Evolutionary conservation across 1,140 invertebrate genomes (phyloP), one percentile per base, ranked within the genome.

Genomic region (Chelonus insularis): DNA sequence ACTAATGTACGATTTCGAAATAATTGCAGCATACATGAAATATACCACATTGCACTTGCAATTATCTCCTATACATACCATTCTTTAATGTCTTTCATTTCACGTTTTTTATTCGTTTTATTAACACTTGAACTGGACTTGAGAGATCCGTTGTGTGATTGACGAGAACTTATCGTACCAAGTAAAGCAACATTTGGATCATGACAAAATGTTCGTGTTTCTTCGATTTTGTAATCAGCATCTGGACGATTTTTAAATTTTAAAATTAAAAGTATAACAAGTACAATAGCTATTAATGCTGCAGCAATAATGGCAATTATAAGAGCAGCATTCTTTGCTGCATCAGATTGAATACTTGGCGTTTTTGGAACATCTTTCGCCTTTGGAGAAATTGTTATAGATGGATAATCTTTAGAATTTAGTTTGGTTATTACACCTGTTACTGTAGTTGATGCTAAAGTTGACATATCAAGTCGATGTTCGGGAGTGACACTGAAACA

Each of bases 11-110:
- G n/a, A n/a, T n/a, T n/a, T n/a, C n/a, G n/a, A n/a, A n/a, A n/a
- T n/a, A n/a, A n/a, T n/a, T n/a, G n/a, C n/a, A n/a, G n/a, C n/a
- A n/a, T n/a, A n/a, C n/a, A n/a, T n/a, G n/a, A n/a, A n/a, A n/a
- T n/a, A n/a, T n/a, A n/a, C n/a, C n/a, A n/a, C n/a, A n/a, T n/a
- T n/a, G n/a, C n/a, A n/a, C n/a, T n/a, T n/a, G n/a, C n/a, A n/a
- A n/a, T n/a, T n/a, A n/a, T n/a, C n/a, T n/a, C n/a, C n/a, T 88
- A 94, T 76, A 95, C 93, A 77, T 95, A 95, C 93, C 93, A 95
- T 82, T 95, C 93, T 86, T 95, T 95, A 65, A 95, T 90, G 77
- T 94, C 91, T 85, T 93, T 93, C 63, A 87, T 85, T 82, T 92
- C 88, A 71, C 91, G 83, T 76, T 91, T 91, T 77, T 90, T 89